Evolutionary conservation across 2,888 invertebrate species (phyloP), one percentile per base, ranked within the genome.

Genomic region (Melitaea athalia): DNA sequence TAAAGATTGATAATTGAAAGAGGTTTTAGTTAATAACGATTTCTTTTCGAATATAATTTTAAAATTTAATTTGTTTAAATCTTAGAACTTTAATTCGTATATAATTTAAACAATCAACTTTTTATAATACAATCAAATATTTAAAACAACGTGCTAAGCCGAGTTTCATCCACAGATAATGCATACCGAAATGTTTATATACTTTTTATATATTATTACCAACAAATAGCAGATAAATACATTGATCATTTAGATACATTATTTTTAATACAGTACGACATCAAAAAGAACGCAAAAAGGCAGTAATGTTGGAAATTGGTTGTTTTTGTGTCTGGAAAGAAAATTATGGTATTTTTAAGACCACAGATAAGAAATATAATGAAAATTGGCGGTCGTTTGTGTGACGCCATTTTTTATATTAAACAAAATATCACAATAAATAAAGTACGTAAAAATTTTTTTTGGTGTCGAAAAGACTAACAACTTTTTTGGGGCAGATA

Each of bases 401-500:
- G 14, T 12, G n/a, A 38, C 33, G 14, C 14, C 8, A 15, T 15
- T 7, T 33, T 57, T 57, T 42, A 42, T 50, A 62, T 59, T 61
- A 67, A 63, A 59, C 42, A 47, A 52, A 14, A 69, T 64, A 31
- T 55, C 49, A 63, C 11, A 53, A 31, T 42, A 33, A 55, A 59
- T 47, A 63, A n/a, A 50, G 43, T 38, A 79, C 74, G 81, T 24
- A 24, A 24, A 24, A 2, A 2, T 24, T 24, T 66, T 74, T 87
- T 38, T 33, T 87, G 86, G 86, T 84, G 82, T 84, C 78, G 77
- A 78, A 78, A 78, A 81, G 82, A 84, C 83, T 85, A 82, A 79
- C 68, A 63, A 71, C n/a, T 76, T 79, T 81, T 84, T 85, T 85
- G 80, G 81, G 82, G 83, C 78, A 77, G 78, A 81, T 67, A 15